Evolutionary conservation across 2,888 invertebrate genomes (phyloP).

Genomic region (Trichogramma dendrolimi): DNA sequence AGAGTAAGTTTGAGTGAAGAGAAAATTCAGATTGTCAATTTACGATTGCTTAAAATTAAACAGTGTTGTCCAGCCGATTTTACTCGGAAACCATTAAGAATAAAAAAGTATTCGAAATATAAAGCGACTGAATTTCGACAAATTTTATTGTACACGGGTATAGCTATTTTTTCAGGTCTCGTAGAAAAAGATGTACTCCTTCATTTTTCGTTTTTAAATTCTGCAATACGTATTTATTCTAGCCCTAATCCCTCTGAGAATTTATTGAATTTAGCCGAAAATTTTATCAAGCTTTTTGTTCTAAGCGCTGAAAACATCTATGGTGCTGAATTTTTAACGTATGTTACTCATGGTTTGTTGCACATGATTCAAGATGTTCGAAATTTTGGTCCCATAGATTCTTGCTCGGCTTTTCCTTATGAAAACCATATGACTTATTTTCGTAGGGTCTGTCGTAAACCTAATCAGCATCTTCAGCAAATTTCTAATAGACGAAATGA

Average conservation of each 20-base stretch:
- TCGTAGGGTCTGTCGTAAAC: conserved; percentile 9
- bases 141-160: background rate
- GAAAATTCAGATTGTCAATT: background rate
- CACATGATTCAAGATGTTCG: conserved; percentile 34
- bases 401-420: conserved; percentile 23
- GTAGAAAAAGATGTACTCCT: conserved; percentile 10
- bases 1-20: background rate
- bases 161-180: conserved; percentile 2
- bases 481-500: too few species aligned
- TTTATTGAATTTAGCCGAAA: conserved; percentile 1
- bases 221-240: conserved; percentile 10
- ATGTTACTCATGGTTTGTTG: conserved; percentile 36
- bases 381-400: conserved; percentile 17
- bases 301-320: conserved; percentile 21
- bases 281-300: conserved; percentile 20
- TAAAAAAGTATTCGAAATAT: background rate
- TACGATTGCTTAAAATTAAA: background rate
- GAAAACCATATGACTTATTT: conserved; percentile 25
- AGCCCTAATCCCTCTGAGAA: background rate
- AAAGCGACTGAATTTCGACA: conserved; percentile 10
- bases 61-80: conserved; percentile 2
- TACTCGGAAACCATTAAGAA: background rate
- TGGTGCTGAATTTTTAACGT: conserved; percentile 29
- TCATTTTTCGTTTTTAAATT: conserved; percentile 19
- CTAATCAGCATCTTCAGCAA: conserved; percentile 12